Evolutionary conservation across 2,797 vertebrate species (phyloP), one percentile per base, ranked within the genome.

Genomic region (Chelonia mydas): DNA sequence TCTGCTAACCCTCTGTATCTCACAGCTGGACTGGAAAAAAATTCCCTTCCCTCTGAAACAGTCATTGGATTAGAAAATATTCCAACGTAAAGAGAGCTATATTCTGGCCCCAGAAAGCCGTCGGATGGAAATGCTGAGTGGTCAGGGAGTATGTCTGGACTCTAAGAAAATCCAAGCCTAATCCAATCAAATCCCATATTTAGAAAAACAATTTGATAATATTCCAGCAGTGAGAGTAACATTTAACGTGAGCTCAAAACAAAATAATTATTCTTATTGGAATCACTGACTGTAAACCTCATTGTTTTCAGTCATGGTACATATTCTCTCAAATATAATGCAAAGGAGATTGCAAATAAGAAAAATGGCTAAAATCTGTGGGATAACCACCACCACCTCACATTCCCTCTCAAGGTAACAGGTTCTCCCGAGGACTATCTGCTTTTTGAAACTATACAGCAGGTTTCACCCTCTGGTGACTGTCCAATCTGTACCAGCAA

Each of bases 151-250:
- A 10, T 72, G 21, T 72, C n/a, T 72, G n/a, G 68, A 72, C 10
- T 5, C 68, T 68, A 12, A 72, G 9, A 72, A 41, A 23, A 41
- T 23, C n/a, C 37, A 41, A 41, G n/a, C 3, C 68, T 72, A 72
- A 72, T 72, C 19, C 68, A 72, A 72, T 72, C n/a, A 16, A 91
- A 16, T 54, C 3, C 9, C 37, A 5, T 23, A 61, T 65, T 53
- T 92, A 68, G 90, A 53, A 84, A 47, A 49, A 92, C 53, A 91
- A 96, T 90, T 91, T 47, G 12, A 2, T 47, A 76, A 47, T 77
- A 77, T 49, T 17, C 13, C 45, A 72, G 68, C 19, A 23, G 37
- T 23, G n/a, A 72, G 19, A 72, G 68, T 72, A 72, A 41, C 21
- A 41, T 72, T 37, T 37, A 72, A 72, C n/a, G 12, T 41, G 5